phyloP scores from a whole-genome alignment of 2,113 vertebrate genomes.

The Salvelinus fontinalis region DNA sequence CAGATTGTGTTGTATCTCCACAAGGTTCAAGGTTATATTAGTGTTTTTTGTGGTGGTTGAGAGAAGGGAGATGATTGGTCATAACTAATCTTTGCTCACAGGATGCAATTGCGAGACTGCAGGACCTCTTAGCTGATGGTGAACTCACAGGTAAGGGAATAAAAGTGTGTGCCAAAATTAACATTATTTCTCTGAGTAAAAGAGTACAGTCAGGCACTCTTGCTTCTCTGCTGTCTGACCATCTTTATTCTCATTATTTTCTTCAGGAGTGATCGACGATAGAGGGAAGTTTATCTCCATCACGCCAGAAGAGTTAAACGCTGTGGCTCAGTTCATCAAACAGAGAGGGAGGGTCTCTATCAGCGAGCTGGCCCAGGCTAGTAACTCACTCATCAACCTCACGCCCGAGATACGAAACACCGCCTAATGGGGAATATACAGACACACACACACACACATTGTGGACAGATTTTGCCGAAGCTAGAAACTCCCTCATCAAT shows the following conservation, averaged over 20 bases:
- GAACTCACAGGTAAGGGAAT: conserved; percentile 84
- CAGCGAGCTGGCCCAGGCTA: conserved; percentile 87
- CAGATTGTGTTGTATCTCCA: background rate
- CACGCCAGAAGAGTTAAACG: conserved; percentile 86
- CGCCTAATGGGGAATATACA: conserved; percentile 43
- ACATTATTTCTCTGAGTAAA: background rate
- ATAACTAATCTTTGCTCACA: conserved; percentile 40
- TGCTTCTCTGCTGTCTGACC: background rate
- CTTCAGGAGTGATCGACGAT: conserved; percentile 94
- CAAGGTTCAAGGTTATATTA: too few species aligned
- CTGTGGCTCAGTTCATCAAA: conserved; percentile 86
- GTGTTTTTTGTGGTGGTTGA: background rate
- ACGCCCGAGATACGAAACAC: conserved; percentile 64
- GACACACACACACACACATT: background rate
- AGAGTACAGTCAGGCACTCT: background rate
- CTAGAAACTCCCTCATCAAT: background rate
- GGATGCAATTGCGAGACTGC: conserved; percentile 92
- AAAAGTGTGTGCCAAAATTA: background rate
- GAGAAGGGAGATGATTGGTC: too few species aligned
- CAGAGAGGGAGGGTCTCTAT: conserved; percentile 91
- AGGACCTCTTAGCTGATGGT: conserved; percentile 89
- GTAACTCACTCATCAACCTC: conserved; percentile 91
- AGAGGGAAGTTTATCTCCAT: conserved; percentile 98
- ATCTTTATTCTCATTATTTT: background rate
- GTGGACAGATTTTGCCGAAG: background rate